phyloP scores from a whole-genome alignment of 2,113 vertebrate genomes.

The Phoxinus phoxinus region DNA sequence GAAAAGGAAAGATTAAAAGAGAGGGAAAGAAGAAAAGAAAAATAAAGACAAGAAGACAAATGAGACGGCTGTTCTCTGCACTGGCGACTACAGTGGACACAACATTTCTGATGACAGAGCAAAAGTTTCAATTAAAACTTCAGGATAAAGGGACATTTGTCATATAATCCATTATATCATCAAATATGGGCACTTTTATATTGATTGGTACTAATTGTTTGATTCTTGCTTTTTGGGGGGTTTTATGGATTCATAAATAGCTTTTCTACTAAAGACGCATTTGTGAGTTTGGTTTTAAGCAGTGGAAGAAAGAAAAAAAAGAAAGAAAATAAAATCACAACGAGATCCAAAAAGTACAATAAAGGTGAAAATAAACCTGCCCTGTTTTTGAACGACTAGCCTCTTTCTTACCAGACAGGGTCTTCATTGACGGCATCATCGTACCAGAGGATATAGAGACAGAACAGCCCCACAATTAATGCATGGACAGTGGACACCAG shows the following conservation, averaged over 20 bases:
- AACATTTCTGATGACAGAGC: slow-evolving; percentile 3
- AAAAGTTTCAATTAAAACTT: background rate
- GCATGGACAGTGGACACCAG: slow-evolving; percentile 80
- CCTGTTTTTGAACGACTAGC: background rate
- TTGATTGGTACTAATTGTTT: background rate
- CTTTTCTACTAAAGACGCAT: background rate
- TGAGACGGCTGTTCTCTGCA: slow-evolving; percentile 47
- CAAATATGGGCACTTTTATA: background rate
- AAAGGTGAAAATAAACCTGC: background rate
- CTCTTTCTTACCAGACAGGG: slow-evolving; percentile 82
- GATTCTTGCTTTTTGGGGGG: background rate
- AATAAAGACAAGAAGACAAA: slow-evolving; percentile 59
- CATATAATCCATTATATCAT: background rate
- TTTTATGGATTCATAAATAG: background rate
- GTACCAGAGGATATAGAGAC: slow-evolving; percentile 81
- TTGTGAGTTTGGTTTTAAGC: background rate
- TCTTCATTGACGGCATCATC: slow-evolving; percentile 79
- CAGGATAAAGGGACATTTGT: background rate
- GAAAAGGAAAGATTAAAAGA: slow-evolving; percentile 47
- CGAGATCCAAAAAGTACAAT: background rate
- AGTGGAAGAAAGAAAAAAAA: background rate
- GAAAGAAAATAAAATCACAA: background rate
- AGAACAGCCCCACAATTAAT: slow-evolving; percentile 78
- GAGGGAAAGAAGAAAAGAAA: slow-evolving; percentile 57
- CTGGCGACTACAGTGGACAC: slow-evolving; percentile 32